Evolutionary conservation across 2,888 invertebrate species (phyloP).

Genomic region (Dasysyrphus tricinctus): DNA sequence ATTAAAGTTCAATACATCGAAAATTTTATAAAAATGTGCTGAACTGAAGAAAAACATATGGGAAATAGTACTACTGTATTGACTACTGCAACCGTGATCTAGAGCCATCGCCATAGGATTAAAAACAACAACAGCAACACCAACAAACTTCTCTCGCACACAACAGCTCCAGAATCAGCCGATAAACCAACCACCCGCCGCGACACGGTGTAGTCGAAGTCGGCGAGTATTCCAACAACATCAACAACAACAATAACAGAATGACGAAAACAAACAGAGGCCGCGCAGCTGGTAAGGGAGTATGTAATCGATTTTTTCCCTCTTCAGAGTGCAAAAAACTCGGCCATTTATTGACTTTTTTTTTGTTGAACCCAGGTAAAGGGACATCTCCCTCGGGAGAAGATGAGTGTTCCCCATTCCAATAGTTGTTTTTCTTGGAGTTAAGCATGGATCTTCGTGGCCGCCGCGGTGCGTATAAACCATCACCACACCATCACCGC

Average conservation of each 20-base stretch:
- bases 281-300: constrained; percentile 53
- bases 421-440: background rate
- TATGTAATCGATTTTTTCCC: constrained; percentile 67
- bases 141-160: constrained; percentile 24
- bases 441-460: background rate
- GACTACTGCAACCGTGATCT: background rate
- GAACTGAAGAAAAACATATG: background rate
- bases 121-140: background rate
- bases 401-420: constrained; percentile 35
- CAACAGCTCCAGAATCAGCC: background rate
- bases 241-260: constrained; percentile 27
- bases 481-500: background rate
- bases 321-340: constrained; percentile 76
- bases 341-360: constrained; percentile 77
- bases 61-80: background rate
- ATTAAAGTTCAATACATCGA: no score
- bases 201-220: constrained; percentile 2
- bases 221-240: background rate
- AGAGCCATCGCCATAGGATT: background rate
- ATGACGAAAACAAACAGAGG: constrained; percentile 5
- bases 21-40: background rate
- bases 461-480: background rate
- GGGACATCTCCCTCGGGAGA: constrained; percentile 62
- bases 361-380: constrained; percentile 58
- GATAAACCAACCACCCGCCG: constrained; percentile 39